Evolutionary conservation across 2,113 vertebrate species (phyloP).

Genomic region (human (Homo sapiens)): DNA sequence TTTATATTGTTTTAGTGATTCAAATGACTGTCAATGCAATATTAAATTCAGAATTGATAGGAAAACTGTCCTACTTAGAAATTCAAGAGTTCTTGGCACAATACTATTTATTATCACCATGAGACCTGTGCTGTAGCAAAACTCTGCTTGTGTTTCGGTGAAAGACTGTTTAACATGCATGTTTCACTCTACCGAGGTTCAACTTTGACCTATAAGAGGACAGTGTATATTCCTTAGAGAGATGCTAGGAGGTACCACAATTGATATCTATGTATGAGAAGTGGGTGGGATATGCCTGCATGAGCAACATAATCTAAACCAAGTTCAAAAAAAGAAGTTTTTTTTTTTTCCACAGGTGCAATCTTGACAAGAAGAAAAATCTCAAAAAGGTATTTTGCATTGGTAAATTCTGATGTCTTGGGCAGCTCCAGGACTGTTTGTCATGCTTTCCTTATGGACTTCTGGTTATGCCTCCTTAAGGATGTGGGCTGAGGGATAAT

Average conservation of each 20-base stretch:
- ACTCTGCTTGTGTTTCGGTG: not conserved
- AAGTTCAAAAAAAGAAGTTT: not conserved
- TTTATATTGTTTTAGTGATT: conserved; percentile 59
- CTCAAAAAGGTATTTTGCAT: not conserved
- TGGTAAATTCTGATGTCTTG: not conserved
- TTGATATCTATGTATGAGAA: not conserved
- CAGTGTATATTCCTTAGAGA: not conserved
- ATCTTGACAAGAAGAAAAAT: not conserved
- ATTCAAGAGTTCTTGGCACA: conserved; percentile 31
- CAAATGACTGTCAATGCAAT: conserved; percentile 47
- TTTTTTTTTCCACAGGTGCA: not conserved
- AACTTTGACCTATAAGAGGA: not conserved
- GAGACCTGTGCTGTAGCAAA: conserved; percentile 31
- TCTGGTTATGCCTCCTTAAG: not conserved
- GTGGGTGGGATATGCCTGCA: not conserved
- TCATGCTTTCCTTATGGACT: not conserved
- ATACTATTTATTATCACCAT: conserved; percentile 29
- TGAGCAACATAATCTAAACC: not conserved
- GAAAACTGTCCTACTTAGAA: conserved; percentile 62
- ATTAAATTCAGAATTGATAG: conserved; percentile 55
- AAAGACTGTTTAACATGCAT: conserved; percentile 31
- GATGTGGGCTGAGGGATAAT: not conserved
- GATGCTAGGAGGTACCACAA: not conserved
- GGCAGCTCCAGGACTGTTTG: not conserved
- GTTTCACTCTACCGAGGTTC: not conserved